Conservation (phyloP, 2,888 invertebrate genomes). For the Phasia obesa region DNA sequence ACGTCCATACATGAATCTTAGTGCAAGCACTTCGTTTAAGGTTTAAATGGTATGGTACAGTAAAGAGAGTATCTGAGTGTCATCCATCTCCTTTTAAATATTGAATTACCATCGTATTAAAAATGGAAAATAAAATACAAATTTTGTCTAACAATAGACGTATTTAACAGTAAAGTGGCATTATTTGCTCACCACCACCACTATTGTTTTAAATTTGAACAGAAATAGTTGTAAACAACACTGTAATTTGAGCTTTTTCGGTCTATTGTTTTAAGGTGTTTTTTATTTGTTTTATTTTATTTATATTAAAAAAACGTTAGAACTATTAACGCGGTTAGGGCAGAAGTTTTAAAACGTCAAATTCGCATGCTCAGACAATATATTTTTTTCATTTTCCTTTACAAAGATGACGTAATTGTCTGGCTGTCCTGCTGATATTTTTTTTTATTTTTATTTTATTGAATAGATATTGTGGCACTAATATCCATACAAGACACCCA, state of each 20-base stretch:
- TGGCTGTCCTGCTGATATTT: neutral
- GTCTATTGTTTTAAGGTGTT: conserved; percentile 39
- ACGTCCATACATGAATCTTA: neutral
- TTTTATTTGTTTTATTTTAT: conserved; percentile 1
- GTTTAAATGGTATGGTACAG: conserved; percentile 19
- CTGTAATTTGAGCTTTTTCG: conserved; percentile 54
- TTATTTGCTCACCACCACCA: conserved; percentile 37
- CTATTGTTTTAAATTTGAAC: conserved; percentile 37
- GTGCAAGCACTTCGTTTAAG: conserved; percentile 3
- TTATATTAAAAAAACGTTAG: conserved; percentile 20
- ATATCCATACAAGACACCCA: too few relatives aligned
- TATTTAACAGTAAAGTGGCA: conserved; percentile 30
- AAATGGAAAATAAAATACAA: conserved; percentile 25
- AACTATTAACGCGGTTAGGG: neutral
- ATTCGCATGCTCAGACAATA: too few relatives aligned
- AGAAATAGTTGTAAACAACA: conserved; percentile 49
- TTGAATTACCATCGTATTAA: conserved; percentile 48
- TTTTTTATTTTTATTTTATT: too few relatives aligned
- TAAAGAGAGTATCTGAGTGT: neutral
- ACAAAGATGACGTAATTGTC: conserved; percentile 5
- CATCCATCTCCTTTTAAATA: conserved; percentile 34
- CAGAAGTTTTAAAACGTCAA: conserved; percentile 8
- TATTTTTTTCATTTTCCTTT: neutral
- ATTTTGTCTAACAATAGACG: conserved; percentile 13
- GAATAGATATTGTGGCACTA: too few relatives aligned